Base-by-base conservation (phyloP, 2,888 invertebrate genomes). In the Napeogenes sylphis region DNA sequence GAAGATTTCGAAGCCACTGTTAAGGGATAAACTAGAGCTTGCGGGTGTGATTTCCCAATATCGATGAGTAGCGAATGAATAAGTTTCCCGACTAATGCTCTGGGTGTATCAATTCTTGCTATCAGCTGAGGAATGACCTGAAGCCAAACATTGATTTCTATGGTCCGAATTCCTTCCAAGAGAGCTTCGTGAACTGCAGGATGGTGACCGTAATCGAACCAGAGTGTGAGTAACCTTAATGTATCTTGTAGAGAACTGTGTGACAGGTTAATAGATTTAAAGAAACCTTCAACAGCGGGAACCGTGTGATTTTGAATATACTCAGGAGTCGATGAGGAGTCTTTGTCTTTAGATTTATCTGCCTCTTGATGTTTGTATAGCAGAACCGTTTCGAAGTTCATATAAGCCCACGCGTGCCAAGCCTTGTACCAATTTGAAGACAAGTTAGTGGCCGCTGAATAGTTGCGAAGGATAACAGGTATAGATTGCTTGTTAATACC, bases 111-210 rank as follows among this genome's bases (percentile, higher is more conserved):
- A 67, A 99, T 99, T 59, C 99, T 93, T 0, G 99, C 99, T 70
- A 99, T 99, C 42, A 99, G 90, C 82, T 99, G 99, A 0, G 99
- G 99, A 71, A 99, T 99, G 0, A 99, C 99, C 92, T 99, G 99
- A 10, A 99, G 92, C 99, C 99, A 99, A 3, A 98, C 99, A 77
- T 99, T 98, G 66, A 99, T 97, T 79, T 98, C 98, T 51, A 99
- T 98, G 2, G 96, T 93, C 71, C 96, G 93, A 70, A 99, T 95
- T 1, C 98, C 98, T 73, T 98, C 98, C 0, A 95, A 93, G 47
- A 99, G 93, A 0, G 98, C 98, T 69, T 98, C 98, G 78, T 98
- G 96, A 0, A 99, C 99, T 72, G 97, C 97, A 0, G 95, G 94
- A 87, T 96, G 95, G 70, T 99, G 97, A 0, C 99, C 99, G 78